Conservation (phyloP, 1,140 invertebrate species). For the Achatina immaculata region DNA sequence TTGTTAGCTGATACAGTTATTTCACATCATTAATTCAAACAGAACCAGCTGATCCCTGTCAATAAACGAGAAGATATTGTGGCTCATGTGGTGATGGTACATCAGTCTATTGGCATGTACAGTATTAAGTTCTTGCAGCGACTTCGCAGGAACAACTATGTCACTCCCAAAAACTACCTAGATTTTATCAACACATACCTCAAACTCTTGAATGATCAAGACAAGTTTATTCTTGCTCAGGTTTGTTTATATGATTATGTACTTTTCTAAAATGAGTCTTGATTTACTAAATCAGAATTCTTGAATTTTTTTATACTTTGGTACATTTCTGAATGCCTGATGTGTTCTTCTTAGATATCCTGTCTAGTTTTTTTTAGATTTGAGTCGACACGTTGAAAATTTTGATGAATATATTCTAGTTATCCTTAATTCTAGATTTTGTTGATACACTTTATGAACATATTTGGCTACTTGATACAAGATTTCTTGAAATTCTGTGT, state of each 20-base stretch:
- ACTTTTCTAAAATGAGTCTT: neutral
- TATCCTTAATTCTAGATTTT: too few relatives aligned
- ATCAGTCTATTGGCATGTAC: constrained; percentile 80
- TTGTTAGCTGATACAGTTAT: too few relatives aligned
- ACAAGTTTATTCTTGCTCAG: constrained; percentile 78
- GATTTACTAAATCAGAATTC: neutral
- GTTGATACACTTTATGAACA: too few relatives aligned
- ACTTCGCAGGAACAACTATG: constrained; percentile 83
- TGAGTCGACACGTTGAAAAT: too few relatives aligned
- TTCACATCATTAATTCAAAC: neutral
- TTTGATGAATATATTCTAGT: too few relatives aligned
- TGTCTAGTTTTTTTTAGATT: too few relatives aligned
- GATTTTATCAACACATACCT: constrained; percentile 87
- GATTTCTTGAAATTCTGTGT: too few relatives aligned
- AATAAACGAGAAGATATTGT: constrained; percentile 79
- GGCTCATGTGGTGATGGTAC: constrained; percentile 86
- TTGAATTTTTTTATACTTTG: neutral
- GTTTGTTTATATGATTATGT: constrained; percentile 58
- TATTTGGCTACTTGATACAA: too few relatives aligned
- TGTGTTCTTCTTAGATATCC: too few relatives aligned
- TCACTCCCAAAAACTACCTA: constrained; percentile 91
- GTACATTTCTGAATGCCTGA: too few relatives aligned
- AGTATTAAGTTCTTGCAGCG: constrained; percentile 81
- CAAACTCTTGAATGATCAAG: constrained; percentile 80
- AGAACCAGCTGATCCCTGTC: constrained; percentile 76